Evolutionary conservation across 2,797 vertebrate species (phyloP), one percentile per base, ranked within the genome.

Genomic region (Chiropotes sagulatus): DNA sequence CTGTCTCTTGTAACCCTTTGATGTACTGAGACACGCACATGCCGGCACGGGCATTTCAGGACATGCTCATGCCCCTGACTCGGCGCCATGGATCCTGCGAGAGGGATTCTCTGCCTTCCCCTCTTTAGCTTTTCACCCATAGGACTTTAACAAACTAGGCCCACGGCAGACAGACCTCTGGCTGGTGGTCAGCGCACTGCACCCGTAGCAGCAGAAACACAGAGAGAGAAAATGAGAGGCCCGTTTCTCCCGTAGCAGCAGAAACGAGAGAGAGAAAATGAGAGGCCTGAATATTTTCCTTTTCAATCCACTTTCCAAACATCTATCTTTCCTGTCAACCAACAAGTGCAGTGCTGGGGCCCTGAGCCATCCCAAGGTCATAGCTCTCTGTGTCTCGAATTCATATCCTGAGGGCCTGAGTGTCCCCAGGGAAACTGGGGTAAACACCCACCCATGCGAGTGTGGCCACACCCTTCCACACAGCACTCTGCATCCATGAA

Each of bases 21-120:
- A 5, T 0, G 5, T 1, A 4, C 0, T 1, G 0, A 86, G 80
- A 46, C 9, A 26, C 0, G 41, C 4, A 1, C 6, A 7, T 0
- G 0, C 50, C 72, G 58, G 39, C 72, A 26, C 4, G 6, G 19
- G 58, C 36, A 2, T 12, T 4, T 4, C 0, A 7, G 88, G 26
- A 30, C 39, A 4, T 1, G 7, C 9, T 4, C 5, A 12, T 11
- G 10, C 12, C 0, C 2, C 9, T 3, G 14, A 30, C 50, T 6
- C 36, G 4, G 20, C 0, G 1, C 39, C 48, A 20, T 0, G 2
- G 3, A 2, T 24, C 44, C 72, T 6, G 7, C 50, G 9, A 9
- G 33, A 54, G 22, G 26, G 28, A 30, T 26, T 7, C 54, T 44
- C 61, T 11, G 5, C 12, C n/a, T 46, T 4, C 85, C 41, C 28